These are phyloP conservation scores for Rhogogaster chlorosoma DNA, from an alignment of 2,888 invertebrate genomes.

Conservation along the genomic window DNA sequence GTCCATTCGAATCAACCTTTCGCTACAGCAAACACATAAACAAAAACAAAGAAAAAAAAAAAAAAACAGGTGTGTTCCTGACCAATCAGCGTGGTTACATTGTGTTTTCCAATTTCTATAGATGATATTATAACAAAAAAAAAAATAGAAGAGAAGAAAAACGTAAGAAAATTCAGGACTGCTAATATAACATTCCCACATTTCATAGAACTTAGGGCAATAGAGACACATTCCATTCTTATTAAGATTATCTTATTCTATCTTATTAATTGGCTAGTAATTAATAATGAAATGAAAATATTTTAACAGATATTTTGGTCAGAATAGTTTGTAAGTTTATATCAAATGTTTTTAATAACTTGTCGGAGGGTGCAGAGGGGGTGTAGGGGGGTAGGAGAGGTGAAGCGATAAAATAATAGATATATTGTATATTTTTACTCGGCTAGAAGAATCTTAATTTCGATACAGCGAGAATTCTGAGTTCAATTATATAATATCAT, in stretches of 20 bases:
- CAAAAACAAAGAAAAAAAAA: neutral
- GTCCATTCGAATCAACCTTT: conserved; percentile 63
- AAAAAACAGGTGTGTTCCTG: conserved; percentile 72
- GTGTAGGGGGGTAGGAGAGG: neutral
- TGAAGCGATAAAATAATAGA: neutral
- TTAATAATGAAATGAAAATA: conserved; percentile 60
- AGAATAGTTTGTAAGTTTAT: conserved; percentile 58
- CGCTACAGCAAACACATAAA: conserved; percentile 62
- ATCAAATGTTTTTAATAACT: neutral
- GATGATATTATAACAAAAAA: conserved; percentile 53
- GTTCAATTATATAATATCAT: conserved; percentile 2
- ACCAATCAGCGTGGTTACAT: conserved; percentile 76
- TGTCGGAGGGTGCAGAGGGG: neutral
- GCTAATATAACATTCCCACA: conserved; percentile 72
- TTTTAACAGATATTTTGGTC: conserved; percentile 62
- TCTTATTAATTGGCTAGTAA: conserved; percentile 65
- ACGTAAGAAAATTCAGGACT: conserved; percentile 66
- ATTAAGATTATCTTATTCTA: conserved; percentile 65
- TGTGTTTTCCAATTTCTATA: conserved; percentile 62
- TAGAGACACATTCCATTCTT: conserved; percentile 72
- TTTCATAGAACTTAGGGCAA: conserved; percentile 68
- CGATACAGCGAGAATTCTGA: conserved; percentile 25
- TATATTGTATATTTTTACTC: conserved; percentile 9
- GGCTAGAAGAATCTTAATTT: conserved; percentile 16
- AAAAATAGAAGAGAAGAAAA: conserved; percentile 54